phyloP scores from a whole-genome alignment of 2,113 vertebrate species.

The Engraulis encrasicolus region DNA sequence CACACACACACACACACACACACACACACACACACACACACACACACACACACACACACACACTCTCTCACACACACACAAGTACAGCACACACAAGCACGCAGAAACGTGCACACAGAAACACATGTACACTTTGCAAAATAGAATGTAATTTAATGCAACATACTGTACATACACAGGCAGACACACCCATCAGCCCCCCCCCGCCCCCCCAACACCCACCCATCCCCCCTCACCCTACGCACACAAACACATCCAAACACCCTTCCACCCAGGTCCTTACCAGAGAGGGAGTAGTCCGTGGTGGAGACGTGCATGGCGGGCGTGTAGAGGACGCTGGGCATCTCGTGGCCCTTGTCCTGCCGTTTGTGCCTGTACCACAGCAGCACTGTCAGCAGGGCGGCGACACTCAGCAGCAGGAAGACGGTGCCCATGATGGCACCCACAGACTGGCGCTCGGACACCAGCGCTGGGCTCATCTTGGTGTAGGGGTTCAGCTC shows the following conservation, averaged over 20 bases:
- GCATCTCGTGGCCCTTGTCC: slow-evolving; percentile 87
- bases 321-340: slow-evolving; percentile 89
- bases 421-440: slow-evolving; percentile 87
- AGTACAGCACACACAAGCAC: no score
- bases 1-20: not conserved
- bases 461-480: slow-evolving; percentile 90
- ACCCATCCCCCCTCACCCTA: not conserved
- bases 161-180: no score
- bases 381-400: slow-evolving; percentile 84
- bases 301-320: slow-evolving; percentile 88
- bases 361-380: slow-evolving; percentile 87
- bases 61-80: no score
- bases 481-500: slow-evolving; percentile 95
- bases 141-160: no score
- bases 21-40: not conserved
- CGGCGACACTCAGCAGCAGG: slow-evolving; percentile 86
- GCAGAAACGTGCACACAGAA: no score
- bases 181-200: not conserved
- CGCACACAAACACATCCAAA: not conserved
- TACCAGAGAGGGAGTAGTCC: slow-evolving; percentile 92
- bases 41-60: not conserved
- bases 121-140: no score
- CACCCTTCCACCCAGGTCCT: slow-evolving; percentile 37
- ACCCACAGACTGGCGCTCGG: slow-evolving; percentile 87
- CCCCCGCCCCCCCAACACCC: no score